phyloP scores from a whole-genome alignment of 2,113 vertebrate genomes.

The Sylvia atricapilla region DNA sequence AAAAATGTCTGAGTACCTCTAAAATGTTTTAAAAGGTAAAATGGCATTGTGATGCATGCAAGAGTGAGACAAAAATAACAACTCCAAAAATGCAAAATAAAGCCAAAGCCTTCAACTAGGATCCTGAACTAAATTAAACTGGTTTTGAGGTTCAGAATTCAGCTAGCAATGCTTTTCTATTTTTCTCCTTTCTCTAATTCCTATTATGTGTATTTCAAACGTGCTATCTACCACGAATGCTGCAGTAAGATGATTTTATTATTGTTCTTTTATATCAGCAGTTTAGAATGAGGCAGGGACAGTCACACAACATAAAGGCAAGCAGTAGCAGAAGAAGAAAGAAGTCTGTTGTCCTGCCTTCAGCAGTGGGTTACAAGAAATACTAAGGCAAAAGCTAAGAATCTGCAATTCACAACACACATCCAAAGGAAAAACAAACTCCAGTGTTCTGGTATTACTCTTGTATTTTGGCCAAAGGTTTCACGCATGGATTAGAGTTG shows the following conservation, averaged over 20 bases:
- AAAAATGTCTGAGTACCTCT: neutral
- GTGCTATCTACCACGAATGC: neutral
- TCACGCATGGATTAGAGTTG: neutral
- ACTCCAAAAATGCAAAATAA: neutral
- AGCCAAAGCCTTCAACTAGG: neutral
- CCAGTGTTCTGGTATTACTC: neutral
- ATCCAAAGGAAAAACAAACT: neutral
- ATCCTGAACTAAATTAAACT: neutral
- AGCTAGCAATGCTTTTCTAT: neutral
- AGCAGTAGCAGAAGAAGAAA: neutral
- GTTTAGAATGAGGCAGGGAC: neutral
- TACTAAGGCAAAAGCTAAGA: neutral
- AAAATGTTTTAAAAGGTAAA: neutral
- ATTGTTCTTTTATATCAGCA: neutral
- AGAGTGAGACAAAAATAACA: neutral
- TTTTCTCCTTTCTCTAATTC: neutral
- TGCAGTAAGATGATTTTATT: neutral
- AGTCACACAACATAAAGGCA: neutral
- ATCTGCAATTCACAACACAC: neutral
- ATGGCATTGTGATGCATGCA: neutral
- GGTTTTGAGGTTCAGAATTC: neutral
- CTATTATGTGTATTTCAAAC: neutral
- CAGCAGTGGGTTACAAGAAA: neutral
- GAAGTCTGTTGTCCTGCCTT: neutral
- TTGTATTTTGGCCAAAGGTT: neutral